These are phyloP conservation scores for Mobula hypostoma DNA, from an alignment of 2,113 vertebrate genomes.

Conservation along the genomic window DNA sequence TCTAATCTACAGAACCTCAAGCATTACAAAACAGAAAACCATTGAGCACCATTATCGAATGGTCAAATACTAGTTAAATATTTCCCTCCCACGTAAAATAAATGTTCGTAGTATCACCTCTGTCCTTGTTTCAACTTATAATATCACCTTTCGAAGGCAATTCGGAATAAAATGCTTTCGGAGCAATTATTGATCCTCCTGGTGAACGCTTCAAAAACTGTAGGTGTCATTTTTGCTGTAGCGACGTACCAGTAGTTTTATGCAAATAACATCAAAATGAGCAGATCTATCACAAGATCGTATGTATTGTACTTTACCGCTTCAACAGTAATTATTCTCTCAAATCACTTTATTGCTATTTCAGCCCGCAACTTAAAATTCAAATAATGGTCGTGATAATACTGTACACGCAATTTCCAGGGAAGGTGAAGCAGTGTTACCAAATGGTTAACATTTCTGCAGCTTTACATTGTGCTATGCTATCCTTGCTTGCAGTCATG, in stretches of 20 bases:
- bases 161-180: background rate
- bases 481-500: constrained; percentile 25
- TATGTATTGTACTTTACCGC: background rate
- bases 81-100: background rate
- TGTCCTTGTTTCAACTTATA: background rate
- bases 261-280: background rate
- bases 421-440: background rate
- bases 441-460: background rate
- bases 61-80: background rate
- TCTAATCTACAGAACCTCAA: background rate
- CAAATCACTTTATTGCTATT: background rate
- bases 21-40: background rate
- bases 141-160: background rate
- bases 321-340: background rate
- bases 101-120: background rate
- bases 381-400: background rate
- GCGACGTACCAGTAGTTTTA: background rate
- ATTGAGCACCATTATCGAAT: background rate
- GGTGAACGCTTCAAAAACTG: background rate
- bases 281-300: background rate
- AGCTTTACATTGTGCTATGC: background rate
- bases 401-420: background rate
- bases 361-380: background rate
- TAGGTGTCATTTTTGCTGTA: background rate
- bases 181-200: background rate